Evolutionary conservation across 2,113 vertebrate species (phyloP).

Genomic region (Lonchura striata): DNA sequence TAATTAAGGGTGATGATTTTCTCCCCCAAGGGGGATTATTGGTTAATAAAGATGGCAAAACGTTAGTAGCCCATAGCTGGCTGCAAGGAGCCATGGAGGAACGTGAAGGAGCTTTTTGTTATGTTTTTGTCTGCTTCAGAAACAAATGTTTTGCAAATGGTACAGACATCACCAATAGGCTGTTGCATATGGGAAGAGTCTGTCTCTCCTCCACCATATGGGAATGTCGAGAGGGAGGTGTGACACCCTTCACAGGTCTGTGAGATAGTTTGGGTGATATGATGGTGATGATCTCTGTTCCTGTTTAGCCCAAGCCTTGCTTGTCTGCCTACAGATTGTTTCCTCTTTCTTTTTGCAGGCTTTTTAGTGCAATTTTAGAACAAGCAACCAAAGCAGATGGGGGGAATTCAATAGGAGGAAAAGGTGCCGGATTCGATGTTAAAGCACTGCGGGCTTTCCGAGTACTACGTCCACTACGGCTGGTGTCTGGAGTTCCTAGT

Average conservation of each 20-base stretch:
- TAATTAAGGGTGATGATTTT: background rate
- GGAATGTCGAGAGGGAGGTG: background rate
- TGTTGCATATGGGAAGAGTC: constrained; percentile 29
- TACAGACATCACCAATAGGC: background rate
- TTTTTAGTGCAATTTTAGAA: constrained; percentile 99
- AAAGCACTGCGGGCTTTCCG: constrained; percentile 97
- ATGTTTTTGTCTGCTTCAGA: background rate
- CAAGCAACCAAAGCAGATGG: constrained; percentile 97
- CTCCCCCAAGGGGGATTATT: background rate
- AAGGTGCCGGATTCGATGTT: constrained; percentile 96
- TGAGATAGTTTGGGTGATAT: background rate
- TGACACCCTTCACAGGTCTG: constrained; percentile 24
- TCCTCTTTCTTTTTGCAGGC: constrained; percentile 76
- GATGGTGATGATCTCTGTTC: constrained; percentile 22
- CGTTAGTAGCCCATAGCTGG: background rate
- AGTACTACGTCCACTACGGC: constrained; percentile 90
- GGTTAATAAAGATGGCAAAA: background rate
- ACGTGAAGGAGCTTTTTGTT: background rate
- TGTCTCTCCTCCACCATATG: constrained; percentile 31
- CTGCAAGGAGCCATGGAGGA: background rate
- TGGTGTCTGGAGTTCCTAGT: constrained; percentile 99
- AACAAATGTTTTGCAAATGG: background rate
- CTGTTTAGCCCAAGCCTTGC: background rate
- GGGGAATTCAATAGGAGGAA: constrained; percentile 91
- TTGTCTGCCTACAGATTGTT: constrained; percentile 45